A percentile compares a stretch with the other conserved stretches of the same genome.
These are phyloP conservation scores for Phasianus colchicus DNA, from an alignment of 2,113 vertebrate species.

Conservation along the genomic window DNA sequence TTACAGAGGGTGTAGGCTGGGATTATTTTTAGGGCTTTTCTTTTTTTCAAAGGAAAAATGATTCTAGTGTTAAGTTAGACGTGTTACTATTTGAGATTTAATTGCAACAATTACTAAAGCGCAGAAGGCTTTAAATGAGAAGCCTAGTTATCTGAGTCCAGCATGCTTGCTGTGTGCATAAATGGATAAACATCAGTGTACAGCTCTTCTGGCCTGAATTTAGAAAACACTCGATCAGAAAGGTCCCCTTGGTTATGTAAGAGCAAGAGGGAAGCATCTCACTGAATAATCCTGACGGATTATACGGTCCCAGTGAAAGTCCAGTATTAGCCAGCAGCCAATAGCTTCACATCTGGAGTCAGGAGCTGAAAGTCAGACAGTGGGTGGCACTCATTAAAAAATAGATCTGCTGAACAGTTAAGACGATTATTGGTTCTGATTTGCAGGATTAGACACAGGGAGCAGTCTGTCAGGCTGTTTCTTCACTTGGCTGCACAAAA, in stretches of 20 bases:
- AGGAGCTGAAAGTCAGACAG: background rate
- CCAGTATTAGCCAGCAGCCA: conserved; percentile 51
- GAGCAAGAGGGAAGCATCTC: conserved; percentile 20
- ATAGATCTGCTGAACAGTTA: conserved; percentile 56
- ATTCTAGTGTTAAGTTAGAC: background rate
- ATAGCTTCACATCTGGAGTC: conserved; percentile 34
- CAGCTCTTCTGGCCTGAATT: background rate
- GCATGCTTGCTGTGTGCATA: background rate
- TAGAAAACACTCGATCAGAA: background rate
- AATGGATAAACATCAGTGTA: background rate
- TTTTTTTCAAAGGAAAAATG: background rate
- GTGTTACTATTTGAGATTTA: background rate
- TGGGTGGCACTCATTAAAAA: conserved; percentile 64
- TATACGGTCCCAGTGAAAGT: background rate
- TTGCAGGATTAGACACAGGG: conserved; percentile 47
- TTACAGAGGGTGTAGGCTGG: background rate
- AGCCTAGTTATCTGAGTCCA: background rate
- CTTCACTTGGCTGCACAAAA: conserved; percentile 9
- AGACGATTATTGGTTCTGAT: conserved; percentile 64
- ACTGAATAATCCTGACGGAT: conserved; percentile 39
- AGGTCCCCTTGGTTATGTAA: conserved; percentile 52
- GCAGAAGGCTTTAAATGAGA: background rate
- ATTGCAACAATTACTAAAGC: background rate
- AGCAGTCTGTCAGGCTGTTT: conserved; percentile 48
- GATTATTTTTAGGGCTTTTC: background rate